Percentiles rank a stretch among this genome's conserved stretches.
Conservation (phyloP, 2,888 invertebrate species). For the Agrenia bidenticulata region DNA sequence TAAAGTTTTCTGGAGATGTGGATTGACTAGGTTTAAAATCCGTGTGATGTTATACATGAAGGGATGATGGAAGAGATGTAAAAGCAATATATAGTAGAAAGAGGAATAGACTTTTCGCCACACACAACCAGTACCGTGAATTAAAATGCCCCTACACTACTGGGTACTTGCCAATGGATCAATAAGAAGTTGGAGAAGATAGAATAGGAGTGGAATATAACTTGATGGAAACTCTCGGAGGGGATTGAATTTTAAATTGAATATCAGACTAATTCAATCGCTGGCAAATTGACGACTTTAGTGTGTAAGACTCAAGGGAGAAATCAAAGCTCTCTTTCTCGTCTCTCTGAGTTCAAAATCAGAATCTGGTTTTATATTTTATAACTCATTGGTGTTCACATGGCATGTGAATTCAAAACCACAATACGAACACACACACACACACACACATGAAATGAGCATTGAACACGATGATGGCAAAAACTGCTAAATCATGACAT, state of each 20-base stretch:
- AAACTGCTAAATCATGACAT: constrained; percentile 18
- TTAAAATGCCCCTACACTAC: too few relatives aligned
- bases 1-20: too few relatives aligned
- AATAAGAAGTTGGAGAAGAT: neutral
- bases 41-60: too few relatives aligned
- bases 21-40: too few relatives aligned
- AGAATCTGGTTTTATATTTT: neutral
- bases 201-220: constrained; percentile 9
- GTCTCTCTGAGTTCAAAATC: neutral
- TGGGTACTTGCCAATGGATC: too few relatives aligned
- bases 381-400: neutral
- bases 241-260: constrained; percentile 47
- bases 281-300: constrained; percentile 34
- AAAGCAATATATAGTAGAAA: too few relatives aligned
- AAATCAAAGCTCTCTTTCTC: constrained; percentile 27
- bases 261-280: constrained; percentile 43
- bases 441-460: neutral
- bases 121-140: too few relatives aligned
- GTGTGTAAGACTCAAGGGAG: constrained; percentile 21
- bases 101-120: too few relatives aligned
- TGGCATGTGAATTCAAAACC: constrained; percentile 10
- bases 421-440: constrained; percentile 1
- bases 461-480: neutral
- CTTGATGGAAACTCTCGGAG: constrained; percentile 33
- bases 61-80: too few relatives aligned